These are phyloP conservation scores for Drosophila sordidula DNA, from an alignment of 2,888 invertebrate genomes.

Conservation along the genomic window DNA sequence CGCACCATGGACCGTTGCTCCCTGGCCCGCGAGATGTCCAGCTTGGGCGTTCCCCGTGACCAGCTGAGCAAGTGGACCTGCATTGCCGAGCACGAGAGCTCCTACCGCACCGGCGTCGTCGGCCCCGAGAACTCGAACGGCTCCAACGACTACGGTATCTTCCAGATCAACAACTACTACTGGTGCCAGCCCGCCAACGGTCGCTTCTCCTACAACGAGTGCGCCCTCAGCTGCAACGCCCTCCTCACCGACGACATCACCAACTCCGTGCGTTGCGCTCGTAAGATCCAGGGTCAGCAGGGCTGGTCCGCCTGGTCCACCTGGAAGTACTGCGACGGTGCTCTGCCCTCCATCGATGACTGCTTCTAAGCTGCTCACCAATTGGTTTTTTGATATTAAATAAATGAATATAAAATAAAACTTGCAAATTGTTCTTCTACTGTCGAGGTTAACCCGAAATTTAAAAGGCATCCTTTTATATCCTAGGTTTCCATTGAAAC, in stretches of 20 bases:
- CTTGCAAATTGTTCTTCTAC: too few species aligned
- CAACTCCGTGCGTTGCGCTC: conserved; percentile 68
- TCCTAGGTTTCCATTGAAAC: too few species aligned
- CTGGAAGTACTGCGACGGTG: conserved; percentile 65
- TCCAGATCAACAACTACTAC: conserved; percentile 81
- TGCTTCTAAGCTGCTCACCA: conserved; percentile 66
- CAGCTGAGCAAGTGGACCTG: conserved; percentile 72
- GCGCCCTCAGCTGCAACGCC: conserved; percentile 62
- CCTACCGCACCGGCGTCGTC: conserved; percentile 84
- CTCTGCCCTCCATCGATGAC: conserved; percentile 63
- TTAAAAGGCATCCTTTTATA: too few species aligned
- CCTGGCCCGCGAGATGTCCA: conserved; percentile 65
- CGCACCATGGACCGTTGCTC: conserved; percentile 68
- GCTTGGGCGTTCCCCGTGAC: conserved; percentile 68
- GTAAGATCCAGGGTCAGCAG: conserved; percentile 63
- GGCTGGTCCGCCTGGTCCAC: conserved; percentile 78
- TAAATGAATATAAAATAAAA: too few species aligned
- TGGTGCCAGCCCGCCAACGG: conserved; percentile 77
- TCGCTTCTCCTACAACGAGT: conserved; percentile 77
- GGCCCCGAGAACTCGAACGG: conserved; percentile 85
- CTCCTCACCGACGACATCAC: conserved; percentile 72
- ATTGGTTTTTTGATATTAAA: too few species aligned
- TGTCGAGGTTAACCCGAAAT: too few species aligned
- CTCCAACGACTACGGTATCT: conserved; percentile 82
- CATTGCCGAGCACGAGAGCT: conserved; percentile 74